These are phyloP conservation scores for Anolis carolinensis DNA, from an alignment of 2,113 vertebrate species.

Conservation along the genomic window DNA sequence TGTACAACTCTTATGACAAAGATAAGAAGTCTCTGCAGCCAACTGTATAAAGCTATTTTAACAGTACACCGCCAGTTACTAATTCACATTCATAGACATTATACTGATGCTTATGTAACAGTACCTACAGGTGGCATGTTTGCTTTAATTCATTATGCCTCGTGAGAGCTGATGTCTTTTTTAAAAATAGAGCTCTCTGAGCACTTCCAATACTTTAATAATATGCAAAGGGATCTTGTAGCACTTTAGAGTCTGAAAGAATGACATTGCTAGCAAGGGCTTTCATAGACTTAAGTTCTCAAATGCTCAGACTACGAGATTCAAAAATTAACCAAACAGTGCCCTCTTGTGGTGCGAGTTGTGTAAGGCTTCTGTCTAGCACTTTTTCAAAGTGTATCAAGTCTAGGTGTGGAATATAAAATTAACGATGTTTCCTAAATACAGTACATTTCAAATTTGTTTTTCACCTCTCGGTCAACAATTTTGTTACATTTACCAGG, in stretches of 20 bases:
- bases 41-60: background rate
- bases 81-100: background rate
- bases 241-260: no score
- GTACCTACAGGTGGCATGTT: background rate
- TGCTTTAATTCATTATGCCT: background rate
- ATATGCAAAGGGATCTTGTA: no score
- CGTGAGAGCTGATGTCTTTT: background rate
- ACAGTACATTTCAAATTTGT: no score
- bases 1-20: background rate
- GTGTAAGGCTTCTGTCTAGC: background rate
- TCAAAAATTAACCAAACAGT: background rate
- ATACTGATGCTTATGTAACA: background rate
- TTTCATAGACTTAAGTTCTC: no score
- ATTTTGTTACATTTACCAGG: background rate
- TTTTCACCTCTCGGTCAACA: background rate
- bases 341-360: conserved; percentile 24
- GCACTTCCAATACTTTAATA: no score
- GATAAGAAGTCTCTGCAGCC: background rate
- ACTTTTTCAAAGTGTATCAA: background rate
- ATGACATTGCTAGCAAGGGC: no score
- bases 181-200: background rate
- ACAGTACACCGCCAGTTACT: background rate
- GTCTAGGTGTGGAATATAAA: background rate
- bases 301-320: background rate
- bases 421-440: background rate